phyloP scores from a whole-genome alignment of 2,797 vertebrate genomes.

The Enteromius mattozi region DNA sequence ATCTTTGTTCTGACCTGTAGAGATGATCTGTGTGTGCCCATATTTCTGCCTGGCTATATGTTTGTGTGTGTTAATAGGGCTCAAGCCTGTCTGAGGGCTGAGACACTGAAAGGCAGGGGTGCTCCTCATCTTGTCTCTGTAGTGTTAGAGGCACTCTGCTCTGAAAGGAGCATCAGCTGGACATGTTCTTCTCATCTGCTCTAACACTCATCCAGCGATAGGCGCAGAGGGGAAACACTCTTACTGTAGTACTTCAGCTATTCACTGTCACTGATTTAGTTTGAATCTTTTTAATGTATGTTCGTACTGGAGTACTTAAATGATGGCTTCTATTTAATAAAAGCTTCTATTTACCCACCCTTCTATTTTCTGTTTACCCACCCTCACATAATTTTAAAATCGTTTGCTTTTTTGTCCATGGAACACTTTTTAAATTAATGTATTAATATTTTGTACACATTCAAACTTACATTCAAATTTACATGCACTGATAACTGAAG shows the following conservation, averaged over 20 bases:
- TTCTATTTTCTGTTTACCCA: neutral
- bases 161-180: slow-evolving; percentile 20
- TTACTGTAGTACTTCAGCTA: neutral
- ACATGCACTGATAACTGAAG: neutral
- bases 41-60: slow-evolving; percentile 14
- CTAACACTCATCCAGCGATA: neutral
- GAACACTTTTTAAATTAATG: neutral
- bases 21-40: slow-evolving; percentile 16
- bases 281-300: neutral
- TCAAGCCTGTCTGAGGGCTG: neutral
- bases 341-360: neutral
- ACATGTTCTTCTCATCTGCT: neutral
- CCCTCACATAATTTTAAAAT: neutral
- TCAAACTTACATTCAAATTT: neutral
- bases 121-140: neutral
- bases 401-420: neutral
- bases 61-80: slow-evolving; percentile 18
- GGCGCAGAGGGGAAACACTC: neutral
- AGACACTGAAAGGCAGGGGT: neutral
- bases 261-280: neutral
- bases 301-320: neutral
- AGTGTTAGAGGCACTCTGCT: slow-evolving; percentile 15
- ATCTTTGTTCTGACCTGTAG: slow-evolving; percentile 8
- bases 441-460: neutral
- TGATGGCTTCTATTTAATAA: neutral